Conservation (phyloP, 1,140 invertebrate genomes). For the Drosophila tani region DNA sequence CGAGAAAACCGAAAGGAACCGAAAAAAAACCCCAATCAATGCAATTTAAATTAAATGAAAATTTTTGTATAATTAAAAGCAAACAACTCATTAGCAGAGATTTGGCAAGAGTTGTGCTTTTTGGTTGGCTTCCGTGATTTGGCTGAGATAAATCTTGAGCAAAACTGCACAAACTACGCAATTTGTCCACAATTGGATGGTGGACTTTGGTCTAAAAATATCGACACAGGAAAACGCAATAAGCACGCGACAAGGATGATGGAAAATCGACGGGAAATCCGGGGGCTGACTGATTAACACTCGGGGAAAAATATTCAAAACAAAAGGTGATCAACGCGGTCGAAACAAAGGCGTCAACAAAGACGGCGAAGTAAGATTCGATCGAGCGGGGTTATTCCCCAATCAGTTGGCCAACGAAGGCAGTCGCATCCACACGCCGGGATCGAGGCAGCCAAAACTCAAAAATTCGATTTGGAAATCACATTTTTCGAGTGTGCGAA, state of each 20-base stretch:
- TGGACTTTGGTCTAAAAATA: conserved; percentile 26
- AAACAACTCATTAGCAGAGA: conserved; percentile 66
- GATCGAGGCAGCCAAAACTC: conserved; percentile 35
- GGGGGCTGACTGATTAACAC: conserved; percentile 60
- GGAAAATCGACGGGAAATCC: conserved; percentile 7
- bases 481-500: conserved; percentile 24
- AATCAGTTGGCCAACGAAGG: conserved; percentile 47
- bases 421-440: conserved; percentile 32
- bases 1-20: not conserved
- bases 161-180: conserved; percentile 56
- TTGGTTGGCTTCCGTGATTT: conserved; percentile 20
- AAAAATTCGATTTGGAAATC: conserved; percentile 23
- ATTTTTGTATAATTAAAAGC: conserved; percentile 69
- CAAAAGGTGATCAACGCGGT: conserved; percentile 43
- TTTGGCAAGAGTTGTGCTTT: conserved; percentile 35
- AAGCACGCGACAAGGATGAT: conserved; percentile 73
- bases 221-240: conserved; percentile 43
- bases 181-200: conserved; percentile 51
- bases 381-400: conserved; percentile 11
- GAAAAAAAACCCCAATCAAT: conserved; percentile 43
- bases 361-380: conserved; percentile 19
- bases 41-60: conserved; percentile 58
- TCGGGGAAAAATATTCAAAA: conserved; percentile 30
- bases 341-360: conserved; percentile 48
- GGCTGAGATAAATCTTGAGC: conserved; percentile 24